Evolutionary conservation across 2,113 vertebrate species (phyloP), one percentile per base, ranked within the genome.

Genomic region (Thoracochromis brauschi): DNA sequence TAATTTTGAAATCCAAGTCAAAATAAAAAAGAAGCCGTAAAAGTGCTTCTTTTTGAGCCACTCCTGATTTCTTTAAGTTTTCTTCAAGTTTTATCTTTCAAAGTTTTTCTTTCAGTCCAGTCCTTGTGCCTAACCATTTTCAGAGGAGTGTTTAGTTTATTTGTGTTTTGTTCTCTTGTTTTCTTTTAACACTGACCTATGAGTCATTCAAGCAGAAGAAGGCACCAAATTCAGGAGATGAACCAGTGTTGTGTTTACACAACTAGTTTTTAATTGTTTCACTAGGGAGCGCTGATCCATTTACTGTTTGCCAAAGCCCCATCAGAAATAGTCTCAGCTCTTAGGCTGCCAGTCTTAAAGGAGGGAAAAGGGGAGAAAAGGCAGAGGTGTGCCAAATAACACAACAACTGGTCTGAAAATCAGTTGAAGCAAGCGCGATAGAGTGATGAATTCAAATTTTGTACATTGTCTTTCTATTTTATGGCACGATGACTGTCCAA

Each of bases 21-120:
- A 14, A 73, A 45, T 45, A 10, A 26, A 24, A 65, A 65, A 38
- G 1, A 16, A 9, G 38, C 8, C 3, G 0, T 0, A 35, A 71
- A 42, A 42, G 38, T 42, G n/a, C 3, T 65, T 65, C 17, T 65
- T 65, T 65, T 2, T 65, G 31, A 35, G 60, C 31, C 60, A 35
- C 17, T 17, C 17, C 60, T 8, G 10, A 65, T 65, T 12, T 35
- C 31, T 35, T 63, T 7, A 33, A 33, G 58, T 31, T 60, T 60
- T 31, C 26, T 17, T 0, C 29, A 19, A 11, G 58, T 35, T 65
- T 65, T 65, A n/a, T 65, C 19, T 68, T 38, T 38, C 11, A 68
- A 21, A 38, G 3, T 8, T 38, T 5, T 0, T 68, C 33, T 68
- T 68, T 68, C 63, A 68, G 33, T 55, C 53, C 53, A 55, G 11